Conservation (phyloP, 2,797 vertebrate species). For the Sebastes flavidus region DNA sequence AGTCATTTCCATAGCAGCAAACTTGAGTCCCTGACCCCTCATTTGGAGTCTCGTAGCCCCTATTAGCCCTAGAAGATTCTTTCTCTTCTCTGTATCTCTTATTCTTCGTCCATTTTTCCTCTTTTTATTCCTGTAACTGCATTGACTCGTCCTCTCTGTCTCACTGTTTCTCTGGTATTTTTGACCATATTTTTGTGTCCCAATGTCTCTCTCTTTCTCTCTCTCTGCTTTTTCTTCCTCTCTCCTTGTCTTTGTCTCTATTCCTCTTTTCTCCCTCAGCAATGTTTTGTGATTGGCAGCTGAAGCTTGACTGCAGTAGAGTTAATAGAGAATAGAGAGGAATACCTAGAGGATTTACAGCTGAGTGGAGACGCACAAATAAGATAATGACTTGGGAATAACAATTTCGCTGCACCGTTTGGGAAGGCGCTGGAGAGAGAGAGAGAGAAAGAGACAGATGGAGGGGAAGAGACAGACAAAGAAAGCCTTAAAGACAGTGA, state of each 20-base stretch:
- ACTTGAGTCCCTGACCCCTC: constrained; percentile 49
- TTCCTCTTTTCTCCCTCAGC: constrained; percentile 56
- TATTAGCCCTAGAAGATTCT: constrained; percentile 45
- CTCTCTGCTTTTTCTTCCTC: constrained; percentile 1
- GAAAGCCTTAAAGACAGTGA: constrained; percentile 50
- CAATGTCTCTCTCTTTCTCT: neutral
- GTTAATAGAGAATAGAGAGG: constrained; percentile 79
- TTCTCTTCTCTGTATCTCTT: constrained; percentile 2
- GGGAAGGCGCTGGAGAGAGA: constrained; percentile 52
- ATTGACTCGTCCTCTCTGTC: constrained; percentile 15
- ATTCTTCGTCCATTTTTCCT: neutral
- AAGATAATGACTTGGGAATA: constrained; percentile 82
- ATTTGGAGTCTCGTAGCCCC: constrained; percentile 49
- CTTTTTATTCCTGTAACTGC: neutral
- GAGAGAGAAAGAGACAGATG: constrained; percentile 9
- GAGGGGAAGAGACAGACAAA: constrained; percentile 32
- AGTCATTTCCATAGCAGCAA: constrained; percentile 56
- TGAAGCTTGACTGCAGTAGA: constrained; percentile 71
- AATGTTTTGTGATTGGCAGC: constrained; percentile 78
- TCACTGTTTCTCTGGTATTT: constrained; percentile 24
- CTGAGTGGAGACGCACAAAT: constrained; percentile 81
- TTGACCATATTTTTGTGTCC: constrained; percentile 19
- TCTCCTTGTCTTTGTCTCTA: constrained; percentile 52
- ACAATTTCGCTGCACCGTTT: constrained; percentile 70
- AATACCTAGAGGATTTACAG: constrained; percentile 81